These are phyloP conservation scores for Brachypodius melanocephalos DNA, from an alignment of 2,113 vertebrate genomes.

Conservation along the genomic window DNA sequence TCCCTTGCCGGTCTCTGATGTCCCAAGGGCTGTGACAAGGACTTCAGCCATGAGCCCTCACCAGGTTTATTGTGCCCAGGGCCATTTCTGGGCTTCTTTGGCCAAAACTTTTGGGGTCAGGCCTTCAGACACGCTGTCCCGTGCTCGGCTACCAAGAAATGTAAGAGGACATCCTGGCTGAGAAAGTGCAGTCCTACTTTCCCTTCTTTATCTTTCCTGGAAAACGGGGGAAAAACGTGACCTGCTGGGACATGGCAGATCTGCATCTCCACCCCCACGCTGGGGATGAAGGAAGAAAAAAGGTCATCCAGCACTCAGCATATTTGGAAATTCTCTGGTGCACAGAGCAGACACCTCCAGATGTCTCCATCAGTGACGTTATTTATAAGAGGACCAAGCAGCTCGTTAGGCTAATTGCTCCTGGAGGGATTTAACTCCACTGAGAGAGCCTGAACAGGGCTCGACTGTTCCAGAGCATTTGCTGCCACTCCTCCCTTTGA, in stretches of 20 bases:
- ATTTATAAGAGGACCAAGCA: conserved; percentile 50
- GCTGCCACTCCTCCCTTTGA: conserved; percentile 42
- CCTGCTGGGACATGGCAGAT: background rate
- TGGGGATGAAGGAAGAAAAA: background rate
- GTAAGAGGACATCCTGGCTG: background rate
- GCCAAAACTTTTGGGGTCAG: background rate
- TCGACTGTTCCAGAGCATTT: conserved; percentile 17
- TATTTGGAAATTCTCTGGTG: background rate
- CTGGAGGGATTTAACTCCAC: conserved; percentile 20
- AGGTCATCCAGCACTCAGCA: background rate
- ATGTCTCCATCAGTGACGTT: conserved; percentile 9
- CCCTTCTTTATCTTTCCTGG: background rate
- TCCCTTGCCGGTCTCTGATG: background rate
- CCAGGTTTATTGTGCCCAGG: background rate
- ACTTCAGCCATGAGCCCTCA: background rate
- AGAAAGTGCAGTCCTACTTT: background rate
- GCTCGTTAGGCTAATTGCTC: conserved; percentile 56
- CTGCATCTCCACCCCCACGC: background rate
- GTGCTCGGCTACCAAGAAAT: background rate
- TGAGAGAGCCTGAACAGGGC: conserved; percentile 13
- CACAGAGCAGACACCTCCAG: conserved; percentile 31
- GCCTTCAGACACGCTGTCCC: background rate
- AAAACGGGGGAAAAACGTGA: background rate
- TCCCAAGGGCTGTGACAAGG: background rate
- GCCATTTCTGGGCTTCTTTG: background rate